phyloP scores from a whole-genome alignment of 2,888 invertebrate species.

The Gonocerus acuteangulatus region DNA sequence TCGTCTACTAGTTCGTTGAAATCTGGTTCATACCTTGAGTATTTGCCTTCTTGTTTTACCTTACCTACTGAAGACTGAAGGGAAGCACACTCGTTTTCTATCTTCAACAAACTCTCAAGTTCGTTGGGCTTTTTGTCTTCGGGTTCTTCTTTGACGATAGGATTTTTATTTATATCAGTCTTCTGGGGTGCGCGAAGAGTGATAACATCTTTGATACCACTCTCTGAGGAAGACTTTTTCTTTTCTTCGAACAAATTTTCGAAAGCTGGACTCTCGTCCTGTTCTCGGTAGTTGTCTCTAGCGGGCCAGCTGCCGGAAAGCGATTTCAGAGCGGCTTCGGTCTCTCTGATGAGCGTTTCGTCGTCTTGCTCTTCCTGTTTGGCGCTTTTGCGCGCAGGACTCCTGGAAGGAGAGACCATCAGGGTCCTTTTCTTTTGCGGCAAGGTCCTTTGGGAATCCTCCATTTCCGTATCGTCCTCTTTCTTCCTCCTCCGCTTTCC shows the following conservation, averaged over 20 bases:
- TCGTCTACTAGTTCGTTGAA: slow-evolving; percentile 66
- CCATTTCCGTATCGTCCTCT: slow-evolving; percentile 32
- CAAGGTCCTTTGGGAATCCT: slow-evolving; percentile 40
- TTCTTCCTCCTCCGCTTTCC: slow-evolving; percentile 30
- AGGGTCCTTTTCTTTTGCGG: slow-evolving; percentile 55
- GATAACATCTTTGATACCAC: slow-evolving; percentile 57
- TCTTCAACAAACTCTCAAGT: slow-evolving; percentile 45
- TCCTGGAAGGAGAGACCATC: slow-evolving; percentile 36
- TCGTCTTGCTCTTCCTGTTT: slow-evolving; percentile 56
- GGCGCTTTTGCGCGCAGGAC: slow-evolving; percentile 44
- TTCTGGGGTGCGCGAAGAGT: slow-evolving; percentile 46
- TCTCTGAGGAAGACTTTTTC: slow-evolving; percentile 52
- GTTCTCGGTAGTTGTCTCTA: slow-evolving; percentile 53
- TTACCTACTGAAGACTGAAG: slow-evolving; percentile 45
- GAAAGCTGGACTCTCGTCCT: slow-evolving; percentile 71
- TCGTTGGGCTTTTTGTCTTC: slow-evolving; percentile 43
- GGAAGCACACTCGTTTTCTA: slow-evolving; percentile 48
- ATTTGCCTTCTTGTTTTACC: slow-evolving; percentile 32
- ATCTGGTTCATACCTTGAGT: slow-evolving; percentile 59
- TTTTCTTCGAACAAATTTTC: slow-evolving; percentile 80
- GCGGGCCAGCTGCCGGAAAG: slow-evolving; percentile 78
- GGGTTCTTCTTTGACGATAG: slow-evolving; percentile 28
- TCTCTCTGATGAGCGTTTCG: slow-evolving; percentile 76
- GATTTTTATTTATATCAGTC: slow-evolving; percentile 35
- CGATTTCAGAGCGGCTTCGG: slow-evolving; percentile 77